Percentiles rank a stretch among this genome's conserved stretches.
These are phyloP conservation scores for Parapsyche elsis DNA, from an alignment of 1,140 invertebrate species.

Conservation along the genomic window DNA sequence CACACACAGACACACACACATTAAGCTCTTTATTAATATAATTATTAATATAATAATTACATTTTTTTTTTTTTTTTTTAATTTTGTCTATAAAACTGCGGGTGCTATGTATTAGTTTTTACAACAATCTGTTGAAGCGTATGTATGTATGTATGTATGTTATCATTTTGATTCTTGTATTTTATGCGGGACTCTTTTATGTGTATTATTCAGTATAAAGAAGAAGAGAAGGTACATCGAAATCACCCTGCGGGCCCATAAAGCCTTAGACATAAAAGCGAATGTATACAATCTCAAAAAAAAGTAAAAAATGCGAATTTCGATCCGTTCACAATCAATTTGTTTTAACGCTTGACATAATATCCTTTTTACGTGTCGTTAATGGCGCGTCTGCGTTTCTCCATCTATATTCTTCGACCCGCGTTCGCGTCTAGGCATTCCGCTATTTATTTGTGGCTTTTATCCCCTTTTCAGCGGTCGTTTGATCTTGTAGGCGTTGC, in stretches of 20 bases:
- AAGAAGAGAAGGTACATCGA: conserved; percentile 7
- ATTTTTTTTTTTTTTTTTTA: too few species aligned
- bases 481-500: neutral
- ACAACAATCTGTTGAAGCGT: too few species aligned
- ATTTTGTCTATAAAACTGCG: too few species aligned
- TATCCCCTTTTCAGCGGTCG: neutral
- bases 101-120: too few species aligned
- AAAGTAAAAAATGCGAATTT: conserved; percentile 17
- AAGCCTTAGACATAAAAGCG: conserved; percentile 26
- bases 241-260: conserved; percentile 8
- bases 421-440: neutral
- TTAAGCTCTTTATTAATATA: too few species aligned
- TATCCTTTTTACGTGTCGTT: conserved; percentile 34
- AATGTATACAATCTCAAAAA: conserved; percentile 22
- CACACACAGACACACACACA: too few species aligned
- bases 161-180: neutral
- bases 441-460: neutral
- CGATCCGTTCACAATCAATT: conserved; percentile 31
- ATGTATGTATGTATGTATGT: too few species aligned
- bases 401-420: neutral
- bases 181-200: neutral
- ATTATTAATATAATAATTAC: too few species aligned
- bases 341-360: conserved; percentile 35
- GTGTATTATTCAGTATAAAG: conserved; percentile 11
- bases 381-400: neutral